Conservation (phyloP, 2,113 vertebrate species). For the Montifringilla adamsi region DNA sequence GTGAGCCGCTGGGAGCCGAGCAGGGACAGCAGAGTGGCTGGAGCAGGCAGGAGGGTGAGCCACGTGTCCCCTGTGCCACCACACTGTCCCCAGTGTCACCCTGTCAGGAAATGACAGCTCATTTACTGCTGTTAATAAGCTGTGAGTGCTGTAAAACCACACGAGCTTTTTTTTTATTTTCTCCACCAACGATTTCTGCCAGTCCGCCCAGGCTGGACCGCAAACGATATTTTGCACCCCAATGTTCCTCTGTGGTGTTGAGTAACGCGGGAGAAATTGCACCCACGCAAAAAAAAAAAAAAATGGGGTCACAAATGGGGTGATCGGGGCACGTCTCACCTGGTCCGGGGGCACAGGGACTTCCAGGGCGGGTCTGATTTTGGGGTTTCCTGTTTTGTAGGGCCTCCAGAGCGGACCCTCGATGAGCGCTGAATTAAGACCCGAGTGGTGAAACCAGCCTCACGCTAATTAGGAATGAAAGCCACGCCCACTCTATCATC, state of each 20-base stretch:
- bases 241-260: not conserved
- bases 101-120: accelerated
- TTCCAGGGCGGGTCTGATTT: not conserved
- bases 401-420: accelerated
- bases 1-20: accelerated
- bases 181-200: accelerated
- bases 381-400: not conserved
- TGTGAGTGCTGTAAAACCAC: too few species aligned
- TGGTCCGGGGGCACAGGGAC: too few species aligned
- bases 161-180: too few species aligned
- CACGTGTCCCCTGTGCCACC: accelerated
- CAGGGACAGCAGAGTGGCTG: not conserved
- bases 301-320: not conserved
- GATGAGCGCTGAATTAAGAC: not conserved
- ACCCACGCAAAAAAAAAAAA: not conserved
- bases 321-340: too few species aligned
- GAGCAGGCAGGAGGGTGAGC: not conserved
- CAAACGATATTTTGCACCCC: accelerated
- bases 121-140: accelerated
- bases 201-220: accelerated
- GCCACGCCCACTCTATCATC: accelerated
- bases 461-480: not conserved
- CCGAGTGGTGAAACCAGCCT: accelerated
- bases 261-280: not conserved
- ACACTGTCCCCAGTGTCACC: not conserved